These are phyloP conservation scores for Phaethornis superciliosus DNA, from an alignment of 2,113 vertebrate genomes.

Conservation along the genomic window DNA sequence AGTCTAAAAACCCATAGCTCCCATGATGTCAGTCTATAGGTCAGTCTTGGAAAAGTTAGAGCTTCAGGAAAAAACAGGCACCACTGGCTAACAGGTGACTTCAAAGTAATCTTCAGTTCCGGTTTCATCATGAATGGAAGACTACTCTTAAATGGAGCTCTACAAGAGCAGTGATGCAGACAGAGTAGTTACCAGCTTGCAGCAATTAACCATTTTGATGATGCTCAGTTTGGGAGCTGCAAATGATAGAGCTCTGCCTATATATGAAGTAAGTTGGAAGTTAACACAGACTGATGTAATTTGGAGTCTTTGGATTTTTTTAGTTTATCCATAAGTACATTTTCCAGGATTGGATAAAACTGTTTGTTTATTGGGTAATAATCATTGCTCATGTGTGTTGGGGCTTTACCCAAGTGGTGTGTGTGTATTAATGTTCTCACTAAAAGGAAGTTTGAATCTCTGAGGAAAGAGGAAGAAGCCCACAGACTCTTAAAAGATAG, in stretches of 20 bases:
- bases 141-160: neutral
- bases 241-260: neutral
- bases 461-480: neutral
- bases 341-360: neutral
- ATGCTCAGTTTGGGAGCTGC: neutral
- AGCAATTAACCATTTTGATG: neutral
- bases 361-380: neutral
- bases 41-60: neutral
- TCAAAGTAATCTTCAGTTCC: neutral
- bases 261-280: no score
- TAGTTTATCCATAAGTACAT: rapidly evolving
- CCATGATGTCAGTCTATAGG: no score
- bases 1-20: neutral
- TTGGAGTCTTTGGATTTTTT: neutral
- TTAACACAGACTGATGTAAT: neutral
- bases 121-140: neutral
- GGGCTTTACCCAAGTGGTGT: neutral
- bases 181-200: neutral
- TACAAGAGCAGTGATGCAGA: neutral
- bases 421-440: neutral
- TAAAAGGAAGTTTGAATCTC: neutral
- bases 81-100: neutral
- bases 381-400: neutral
- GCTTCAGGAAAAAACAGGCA: neutral
- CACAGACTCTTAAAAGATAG: neutral